phyloP scores from a whole-genome alignment of 2,113 vertebrate genomes.

The Pluvianellus socialis region DNA sequence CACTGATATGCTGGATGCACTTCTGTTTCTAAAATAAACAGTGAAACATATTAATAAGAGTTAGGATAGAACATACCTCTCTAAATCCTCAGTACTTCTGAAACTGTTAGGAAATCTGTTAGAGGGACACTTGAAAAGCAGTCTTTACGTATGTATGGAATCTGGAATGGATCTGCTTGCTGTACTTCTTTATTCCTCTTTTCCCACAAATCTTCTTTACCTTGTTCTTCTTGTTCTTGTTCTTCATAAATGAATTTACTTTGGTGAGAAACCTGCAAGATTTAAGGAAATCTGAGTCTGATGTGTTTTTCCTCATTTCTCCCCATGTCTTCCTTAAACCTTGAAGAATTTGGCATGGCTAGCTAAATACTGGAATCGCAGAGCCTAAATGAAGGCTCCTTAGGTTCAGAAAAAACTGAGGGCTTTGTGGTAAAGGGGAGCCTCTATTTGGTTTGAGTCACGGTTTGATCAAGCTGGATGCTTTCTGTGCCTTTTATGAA shows the following conservation, averaged over 20 bases:
- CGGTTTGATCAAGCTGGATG: not conserved
- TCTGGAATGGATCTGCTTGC: not conserved
- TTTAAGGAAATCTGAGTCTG: not conserved
- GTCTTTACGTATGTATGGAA: rapidly evolving
- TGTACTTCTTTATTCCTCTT: not conserved
- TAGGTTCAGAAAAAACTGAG: not conserved
- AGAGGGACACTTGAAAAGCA: not conserved
- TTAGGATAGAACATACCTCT: not conserved
- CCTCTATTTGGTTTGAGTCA: not conserved
- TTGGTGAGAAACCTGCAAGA: not conserved
- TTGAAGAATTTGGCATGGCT: not conserved
- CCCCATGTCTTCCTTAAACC: not conserved
- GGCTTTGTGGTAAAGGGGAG: not conserved
- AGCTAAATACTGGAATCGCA: not conserved
- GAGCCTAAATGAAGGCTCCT: not conserved
- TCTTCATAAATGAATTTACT: not conserved
- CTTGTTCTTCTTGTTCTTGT: not conserved
- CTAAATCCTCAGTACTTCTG: not conserved
- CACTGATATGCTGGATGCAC: not conserved
- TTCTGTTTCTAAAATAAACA: not conserved
- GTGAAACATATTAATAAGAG: not conserved
- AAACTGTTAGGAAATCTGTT: not conserved
- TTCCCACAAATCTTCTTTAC: not conserved
- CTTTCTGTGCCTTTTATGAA: not conserved
- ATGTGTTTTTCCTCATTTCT: not conserved